phyloP scores from a whole-genome alignment of 2,888 invertebrate species.

The Acanthosepion lycidas region DNA sequence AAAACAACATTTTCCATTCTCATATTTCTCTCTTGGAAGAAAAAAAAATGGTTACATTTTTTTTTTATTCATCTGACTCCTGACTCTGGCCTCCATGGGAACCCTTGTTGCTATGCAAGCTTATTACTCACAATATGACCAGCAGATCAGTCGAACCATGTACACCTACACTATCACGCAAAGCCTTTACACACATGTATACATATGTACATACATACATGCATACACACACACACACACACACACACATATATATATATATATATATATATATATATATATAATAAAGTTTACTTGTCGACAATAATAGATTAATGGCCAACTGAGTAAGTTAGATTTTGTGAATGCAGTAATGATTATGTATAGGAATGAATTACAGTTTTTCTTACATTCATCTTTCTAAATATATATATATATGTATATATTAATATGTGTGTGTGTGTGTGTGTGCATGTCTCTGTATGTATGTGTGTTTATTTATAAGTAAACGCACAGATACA shows the following conservation, averaged over 20 bases:
- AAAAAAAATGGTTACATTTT: background rate
- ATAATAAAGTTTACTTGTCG: background rate
- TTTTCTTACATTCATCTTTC: too few relatives aligned
- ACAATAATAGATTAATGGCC: too few relatives aligned
- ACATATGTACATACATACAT: background rate
- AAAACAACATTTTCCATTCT: background rate
- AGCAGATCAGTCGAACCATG: background rate
- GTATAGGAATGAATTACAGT: background rate
- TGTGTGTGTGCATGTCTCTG: background rate
- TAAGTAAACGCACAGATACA: slow-evolving; percentile 6
- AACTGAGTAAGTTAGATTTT: too few relatives aligned
- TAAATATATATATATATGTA: background rate
- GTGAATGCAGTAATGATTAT: too few relatives aligned
- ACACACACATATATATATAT: too few relatives aligned
- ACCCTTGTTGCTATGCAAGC: background rate
- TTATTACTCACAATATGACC: background rate
- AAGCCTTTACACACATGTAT: background rate
- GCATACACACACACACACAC: too few relatives aligned
- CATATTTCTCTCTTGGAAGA: background rate
- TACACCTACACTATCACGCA: too few relatives aligned
- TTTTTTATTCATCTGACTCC: background rate
- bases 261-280: background rate
- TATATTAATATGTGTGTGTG: background rate
- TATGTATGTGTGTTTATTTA: background rate
- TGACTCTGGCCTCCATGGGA: background rate